A percentile compares a stretch with the other conserved stretches of the same genome.
Evolutionary conservation across 2,797 vertebrate species (phyloP).

Genomic region (Octomys mimax): DNA sequence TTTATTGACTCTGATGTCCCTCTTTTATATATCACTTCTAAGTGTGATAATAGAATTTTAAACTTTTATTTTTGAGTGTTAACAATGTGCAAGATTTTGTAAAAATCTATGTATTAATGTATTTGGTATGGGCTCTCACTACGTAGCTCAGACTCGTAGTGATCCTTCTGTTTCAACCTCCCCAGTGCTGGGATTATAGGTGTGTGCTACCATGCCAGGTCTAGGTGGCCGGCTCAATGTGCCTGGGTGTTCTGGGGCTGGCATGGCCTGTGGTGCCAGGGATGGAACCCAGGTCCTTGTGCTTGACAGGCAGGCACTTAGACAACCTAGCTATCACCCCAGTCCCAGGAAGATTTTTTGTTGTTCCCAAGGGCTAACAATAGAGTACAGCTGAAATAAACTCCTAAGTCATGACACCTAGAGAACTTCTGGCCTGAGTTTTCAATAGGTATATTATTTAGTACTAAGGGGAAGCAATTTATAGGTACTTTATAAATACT

Average conservation of each 20-base stretch:
- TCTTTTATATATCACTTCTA: not conserved
- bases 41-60: not conserved
- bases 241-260: no score
- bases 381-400: not conserved
- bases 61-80: not conserved
- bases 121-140: not conserved
- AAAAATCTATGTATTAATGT: no score
- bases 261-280: no score
- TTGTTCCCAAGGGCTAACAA: not conserved
- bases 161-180: not conserved
- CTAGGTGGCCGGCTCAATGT: no score
- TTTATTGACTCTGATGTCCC: not conserved
- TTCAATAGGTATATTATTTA: not conserved
- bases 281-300: no score
- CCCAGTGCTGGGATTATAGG: not conserved
- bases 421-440: not conserved
- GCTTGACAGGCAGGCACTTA: no score
- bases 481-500: not conserved
- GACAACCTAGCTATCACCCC: no score
- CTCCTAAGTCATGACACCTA: not conserved
- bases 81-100: not conserved
- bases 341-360: no score
- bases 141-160: not conserved
- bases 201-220: not conserved
- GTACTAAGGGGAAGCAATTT: not conserved